Base-by-base conservation (phyloP, 2,797 vertebrate genomes). In the Acipenser ruthenus region DNA sequence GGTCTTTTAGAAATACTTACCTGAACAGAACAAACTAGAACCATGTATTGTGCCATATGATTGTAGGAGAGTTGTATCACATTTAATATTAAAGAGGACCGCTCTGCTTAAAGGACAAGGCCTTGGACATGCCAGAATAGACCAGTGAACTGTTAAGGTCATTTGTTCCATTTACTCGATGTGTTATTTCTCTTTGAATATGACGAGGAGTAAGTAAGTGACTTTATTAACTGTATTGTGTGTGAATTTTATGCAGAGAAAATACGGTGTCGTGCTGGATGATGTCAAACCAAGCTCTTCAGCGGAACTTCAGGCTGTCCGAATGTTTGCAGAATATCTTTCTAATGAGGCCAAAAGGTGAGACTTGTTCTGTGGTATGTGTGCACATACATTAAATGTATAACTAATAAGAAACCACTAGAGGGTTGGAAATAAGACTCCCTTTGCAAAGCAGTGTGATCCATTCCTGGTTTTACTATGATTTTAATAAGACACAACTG, bases 261-360 rank as follows among this genome's bases (percentile, higher is more conserved):
- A 98, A 67, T 97, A 90, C 0, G 95, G 92, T 0, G 96, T 99
- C 7, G 95, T 97, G 1, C 78, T 98, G 80, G 96, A 99, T 62
- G 96, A 99, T 73, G 93, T 99, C 68, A 93, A 90, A 71, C 67
- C 77, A n/a, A 91, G 52, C 3, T 91, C 94, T 0, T 67, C 88
- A 1, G 82, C 92, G 0, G 96, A 98, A 67, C 91, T 99, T 3
- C 96, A 96, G 62, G 94, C 96, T 0, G 93, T 97, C 10, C 83
- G 83, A 73, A 92, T 95, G 94, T 94, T 97, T 71, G 94, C 96
- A 0, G 93, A 98, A 6, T 99, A 94, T 75, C 80, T 92, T 50
- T 91, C 95, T 49, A 92, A 8, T 6, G 94, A 95, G 74, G 84
- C 63, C 64, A 93, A 88, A 70, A 89, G 96, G 96, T 96, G 56